phyloP scores from a whole-genome alignment of 2,888 invertebrate species.

The Erebia ligea region DNA sequence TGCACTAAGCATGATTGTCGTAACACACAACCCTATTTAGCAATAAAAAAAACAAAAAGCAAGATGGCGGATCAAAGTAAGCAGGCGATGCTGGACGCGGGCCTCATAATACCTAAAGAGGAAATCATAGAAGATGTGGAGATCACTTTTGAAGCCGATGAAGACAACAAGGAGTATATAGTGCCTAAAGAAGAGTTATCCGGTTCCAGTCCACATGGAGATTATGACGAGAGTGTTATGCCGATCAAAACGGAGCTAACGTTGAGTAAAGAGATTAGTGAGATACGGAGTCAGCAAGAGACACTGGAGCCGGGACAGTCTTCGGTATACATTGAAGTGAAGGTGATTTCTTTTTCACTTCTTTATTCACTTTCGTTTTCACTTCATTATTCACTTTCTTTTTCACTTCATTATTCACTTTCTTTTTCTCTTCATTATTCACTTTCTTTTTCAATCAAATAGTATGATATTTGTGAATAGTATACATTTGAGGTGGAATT shows the following conservation, averaged over 20 bases:
- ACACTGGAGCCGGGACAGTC: neutral
- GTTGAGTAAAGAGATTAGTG: neutral
- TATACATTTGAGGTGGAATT: too few species aligned
- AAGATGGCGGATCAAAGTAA: neutral
- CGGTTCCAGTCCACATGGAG: neutral
- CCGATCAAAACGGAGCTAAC: neutral
- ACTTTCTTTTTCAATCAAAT: too few species aligned
- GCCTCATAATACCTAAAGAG: slow-evolving; percentile 1
- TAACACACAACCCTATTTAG: too few species aligned
- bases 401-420: too few species aligned
- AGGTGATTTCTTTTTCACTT: neutral
- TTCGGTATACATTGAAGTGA: neutral
- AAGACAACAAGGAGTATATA: neutral
- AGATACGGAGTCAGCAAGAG: neutral
- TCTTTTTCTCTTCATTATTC: neutral
- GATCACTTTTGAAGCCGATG: neutral
- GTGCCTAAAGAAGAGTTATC: neutral
- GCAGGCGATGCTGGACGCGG: neutral
- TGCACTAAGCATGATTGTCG: too few species aligned
- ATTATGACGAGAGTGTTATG: neutral
- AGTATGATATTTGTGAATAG: too few species aligned
- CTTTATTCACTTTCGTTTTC: too few species aligned
- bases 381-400: too few species aligned
- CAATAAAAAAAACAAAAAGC: neutral
- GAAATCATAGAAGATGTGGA: neutral